Evolutionary conservation across 2,113 vertebrate genomes (phyloP), one percentile per base, ranked within the genome.

Genomic region (Panthera uncia): DNA sequence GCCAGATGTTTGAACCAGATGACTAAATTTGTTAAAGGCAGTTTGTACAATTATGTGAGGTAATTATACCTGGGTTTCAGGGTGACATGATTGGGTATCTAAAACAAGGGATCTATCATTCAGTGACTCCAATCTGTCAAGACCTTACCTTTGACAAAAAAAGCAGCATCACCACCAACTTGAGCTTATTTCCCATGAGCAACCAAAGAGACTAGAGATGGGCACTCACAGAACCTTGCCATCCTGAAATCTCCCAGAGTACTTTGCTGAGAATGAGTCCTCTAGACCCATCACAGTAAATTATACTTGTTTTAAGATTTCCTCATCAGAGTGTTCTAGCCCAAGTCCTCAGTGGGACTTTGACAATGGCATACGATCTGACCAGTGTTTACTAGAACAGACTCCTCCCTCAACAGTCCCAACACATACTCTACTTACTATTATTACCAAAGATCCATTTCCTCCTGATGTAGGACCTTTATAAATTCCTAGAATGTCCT

Each of bases 1-100:
- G 61, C 45, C 96, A 98, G 92, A 95, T 96, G 96, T 93, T 94
- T 89, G 82, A 95, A 90, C 83, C 94, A 98, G 96, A 94, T 87
- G 92, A 96, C 69, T 74, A 83, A 65, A 86, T 73, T 92, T 92
- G 86, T 95, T 95, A 84, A 96, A 83, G 83, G 82, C 89, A 87
- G 50, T 83, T 90, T 96, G 94, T 90, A 94, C 84, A 95, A 92
- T 52, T 83, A 31, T 7, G 33, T 69, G 65, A 84, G 36, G 63
- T 96, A 82, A 97, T 94, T 76, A 89, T 50, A 91, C 21, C 89
- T 90, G 96, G 33, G 33, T 92, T 96, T 96, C 74, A 96, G 80
- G 76, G 41, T 95, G 74, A 92, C 41, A 61, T 16, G 52, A 84
- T 1, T 69, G 21, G 38, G 38, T 12, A 89, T 89, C 52, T 94